Base-by-base conservation (phyloP, 2,113 vertebrate species). In the Mormyrus lacerda region DNA sequence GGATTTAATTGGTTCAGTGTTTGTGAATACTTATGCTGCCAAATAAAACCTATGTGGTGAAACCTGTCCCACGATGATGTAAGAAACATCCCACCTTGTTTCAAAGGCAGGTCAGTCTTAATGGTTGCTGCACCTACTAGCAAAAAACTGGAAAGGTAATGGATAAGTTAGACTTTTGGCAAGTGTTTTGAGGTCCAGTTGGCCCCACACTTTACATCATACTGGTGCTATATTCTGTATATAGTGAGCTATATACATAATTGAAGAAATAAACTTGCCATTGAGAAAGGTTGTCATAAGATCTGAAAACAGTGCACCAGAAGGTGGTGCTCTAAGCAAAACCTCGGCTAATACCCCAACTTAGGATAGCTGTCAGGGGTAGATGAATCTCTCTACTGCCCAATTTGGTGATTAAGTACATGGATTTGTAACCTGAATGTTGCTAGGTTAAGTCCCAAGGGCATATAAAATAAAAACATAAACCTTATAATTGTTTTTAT, bases 61-160 rank as follows among this genome's bases (percentile, higher is more conserved):
- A 31, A 27, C 15, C 17, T 15, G 10, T 48, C 10, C 13, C 21
- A 45, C 0, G 0, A 21, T 47, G 39, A 61, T 83, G 19, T 58
- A 45, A 47, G 35, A 73, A 50, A 35, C 44, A 35, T 53, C 21
- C 27, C 35, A 86, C 48, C 48, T 35, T 53, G 50, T 50, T 53
- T 35, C 13, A 53, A 55, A 87, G 35, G 53, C 24, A 45, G 69
- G 87, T n/a, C 87, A 1, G 24, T 87, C 13, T n/a, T 53, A 65
- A 94, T 91, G 92, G 92, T 94, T 90, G 91, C 91, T 93, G 92
- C 93, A 95, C 94, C 94, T 95, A 93, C 93, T 92, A 91, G 90
- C 94, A 93, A 89, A 42, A 17, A 45, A 17, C 86, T 92, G 93
- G 93, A 92, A 93, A 93, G 94, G 94, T 94, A 95, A 93, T 91